Evolutionary conservation across 1,140 invertebrate genomes (phyloP), one percentile per base, ranked within the genome.

Genomic region (Streblospio benedicti): DNA sequence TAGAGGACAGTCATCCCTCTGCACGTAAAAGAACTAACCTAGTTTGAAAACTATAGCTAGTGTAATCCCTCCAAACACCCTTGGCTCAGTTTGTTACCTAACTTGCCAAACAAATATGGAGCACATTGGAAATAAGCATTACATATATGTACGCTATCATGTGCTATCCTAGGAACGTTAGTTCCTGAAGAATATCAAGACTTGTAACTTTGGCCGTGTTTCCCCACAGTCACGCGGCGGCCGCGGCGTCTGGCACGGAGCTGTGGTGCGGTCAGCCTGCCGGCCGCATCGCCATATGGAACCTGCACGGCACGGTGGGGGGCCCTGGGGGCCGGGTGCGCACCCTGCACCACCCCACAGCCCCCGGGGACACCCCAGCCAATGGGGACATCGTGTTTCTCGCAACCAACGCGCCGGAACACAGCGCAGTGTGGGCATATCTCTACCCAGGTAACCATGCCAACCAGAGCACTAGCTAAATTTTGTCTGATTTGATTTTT

Each of bases 241-340:
- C 25, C 31, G 5, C 31, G 28, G 20, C 20, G 43, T 32, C 18
- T 56, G n/a, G 31, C 35, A 44, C 32, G 38, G 53, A 56, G 53
- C 38, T 56, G 33, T 56, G 53, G 53, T 56, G 53, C 32, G 53
- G 53, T 38, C 53, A 56, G 33, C 23, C 23, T 23, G 4, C 18
- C 6, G 53, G 53, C 16, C 25, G 53, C 20, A 23, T 56, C 32
- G 43, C 23, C 4, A 30, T 56, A n/a, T 56, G 53, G 53, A 56
- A 56, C 30, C 35, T 56, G 3, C 33, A 56, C 38, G 27, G 32
- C 31, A 43, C 31, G 18, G 25, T 6, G 6, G 53, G 53, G 9
- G 27, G 32, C 43, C 53, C 43, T 1, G 20, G 30, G 31, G 20
- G 50, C 9, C 23, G 28, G 16, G 18, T 6, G 3, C 53, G 43